Evolutionary conservation across 2,888 invertebrate genomes (phyloP).

Genomic region (Neuroscelio doddi): DNA sequence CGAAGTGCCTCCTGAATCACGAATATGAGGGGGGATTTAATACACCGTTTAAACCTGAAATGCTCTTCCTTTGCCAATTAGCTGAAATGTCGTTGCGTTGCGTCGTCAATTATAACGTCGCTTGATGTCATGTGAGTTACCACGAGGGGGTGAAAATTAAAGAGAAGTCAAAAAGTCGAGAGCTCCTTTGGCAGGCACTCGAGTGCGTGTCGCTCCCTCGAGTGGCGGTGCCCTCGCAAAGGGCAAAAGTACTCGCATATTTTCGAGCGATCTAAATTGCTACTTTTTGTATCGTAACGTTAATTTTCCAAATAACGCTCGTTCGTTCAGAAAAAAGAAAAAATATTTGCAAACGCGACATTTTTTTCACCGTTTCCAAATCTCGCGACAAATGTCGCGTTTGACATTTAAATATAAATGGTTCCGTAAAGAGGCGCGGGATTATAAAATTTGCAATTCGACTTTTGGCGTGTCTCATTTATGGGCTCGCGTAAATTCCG

Average conservation of each 20-base stretch:
- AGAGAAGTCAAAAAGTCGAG: conserved; percentile 29
- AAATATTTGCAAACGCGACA: too few relatives aligned
- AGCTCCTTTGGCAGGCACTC: conserved; percentile 13
- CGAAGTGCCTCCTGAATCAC: too few relatives aligned
- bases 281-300: too few relatives aligned
- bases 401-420: too few relatives aligned
- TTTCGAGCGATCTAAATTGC: too few relatives aligned
- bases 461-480: background rate
- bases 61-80: conserved; percentile 33
- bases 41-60: conserved; percentile 22
- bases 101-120: conserved; percentile 25
- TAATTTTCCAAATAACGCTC: too few relatives aligned
- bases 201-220: conserved; percentile 8
- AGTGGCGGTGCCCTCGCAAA: conserved; percentile 21
- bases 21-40: too few relatives aligned
- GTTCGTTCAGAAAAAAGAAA: too few relatives aligned
- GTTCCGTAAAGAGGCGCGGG: too few relatives aligned
- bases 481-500: background rate
- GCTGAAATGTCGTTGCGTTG: conserved; percentile 18
- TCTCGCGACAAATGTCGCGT: too few relatives aligned
- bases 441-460: too few relatives aligned
- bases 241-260: conserved; percentile 10
- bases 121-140: conserved; percentile 11
- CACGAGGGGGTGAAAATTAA: conserved; percentile 27
- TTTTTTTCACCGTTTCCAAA: too few relatives aligned